A percentile compares a stretch with the other conserved stretches of the same genome.
Evolutionary conservation across 2,797 vertebrate species (phyloP).

Genomic region (Aphelocoma californica): DNA sequence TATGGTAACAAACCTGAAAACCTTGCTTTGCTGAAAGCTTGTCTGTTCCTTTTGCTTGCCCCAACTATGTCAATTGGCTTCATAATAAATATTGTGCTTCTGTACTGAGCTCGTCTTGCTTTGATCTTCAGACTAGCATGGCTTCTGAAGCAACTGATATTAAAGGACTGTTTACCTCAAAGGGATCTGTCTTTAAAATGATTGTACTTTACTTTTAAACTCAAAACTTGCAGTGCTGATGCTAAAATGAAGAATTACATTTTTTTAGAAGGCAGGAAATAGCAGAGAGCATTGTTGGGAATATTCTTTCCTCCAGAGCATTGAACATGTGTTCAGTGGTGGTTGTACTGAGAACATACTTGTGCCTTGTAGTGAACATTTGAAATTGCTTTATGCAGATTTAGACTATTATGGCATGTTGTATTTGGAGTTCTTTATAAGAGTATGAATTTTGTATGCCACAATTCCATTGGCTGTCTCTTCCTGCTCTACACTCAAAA

Average conservation of each 20-base stretch:
- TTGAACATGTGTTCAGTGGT: background rate
- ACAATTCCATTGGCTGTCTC: background rate
- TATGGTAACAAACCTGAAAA: background rate
- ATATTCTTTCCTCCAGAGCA: background rate
- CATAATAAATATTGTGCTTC: background rate
- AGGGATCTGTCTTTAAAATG: background rate
- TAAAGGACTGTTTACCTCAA: slow-evolving; percentile 15
- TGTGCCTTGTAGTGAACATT: background rate
- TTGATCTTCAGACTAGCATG: slow-evolving; percentile 9
- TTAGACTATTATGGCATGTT: background rate
- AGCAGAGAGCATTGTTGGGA: background rate
- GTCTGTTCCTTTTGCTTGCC: background rate
- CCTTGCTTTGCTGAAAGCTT: background rate
- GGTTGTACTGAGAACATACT: background rate
- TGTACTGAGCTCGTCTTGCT: background rate
- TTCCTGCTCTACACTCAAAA: background rate
- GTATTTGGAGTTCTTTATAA: background rate
- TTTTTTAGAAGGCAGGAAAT: background rate
- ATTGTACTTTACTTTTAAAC: slow-evolving; percentile 1
- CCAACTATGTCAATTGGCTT: background rate
- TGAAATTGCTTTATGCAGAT: background rate
- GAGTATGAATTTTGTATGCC: background rate
- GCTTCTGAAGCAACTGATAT: background rate
- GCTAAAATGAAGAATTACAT: background rate
- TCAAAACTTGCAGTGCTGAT: background rate